Evolutionary conservation across 1,140 invertebrate genomes (phyloP).

Genomic region (Drosophila parvula): DNA sequence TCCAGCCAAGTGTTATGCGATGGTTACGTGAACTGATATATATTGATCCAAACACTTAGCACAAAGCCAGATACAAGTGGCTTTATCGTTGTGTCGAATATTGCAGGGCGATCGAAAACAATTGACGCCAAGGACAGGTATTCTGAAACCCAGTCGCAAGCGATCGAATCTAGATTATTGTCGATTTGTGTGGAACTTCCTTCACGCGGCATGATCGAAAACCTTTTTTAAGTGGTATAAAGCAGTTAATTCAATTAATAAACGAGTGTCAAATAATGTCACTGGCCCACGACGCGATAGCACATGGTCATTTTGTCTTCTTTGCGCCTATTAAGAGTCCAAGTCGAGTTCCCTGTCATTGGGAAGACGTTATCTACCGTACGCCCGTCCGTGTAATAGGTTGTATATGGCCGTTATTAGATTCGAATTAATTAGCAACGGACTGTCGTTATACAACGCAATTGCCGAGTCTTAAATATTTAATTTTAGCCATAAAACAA

Average conservation of each 20-base stretch:
- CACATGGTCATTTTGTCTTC: conserved; percentile 40
- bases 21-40: background rate
- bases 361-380: conserved; percentile 10
- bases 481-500: conserved; percentile 69
- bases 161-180: conserved; percentile 69
- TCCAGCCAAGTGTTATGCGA: background rate
- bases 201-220: conserved; percentile 32
- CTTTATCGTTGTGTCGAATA: conserved; percentile 15
- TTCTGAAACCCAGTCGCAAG: conserved; percentile 36
- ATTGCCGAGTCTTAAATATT: conserved; percentile 54
- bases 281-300: conserved; percentile 32
- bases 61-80: conserved; percentile 29
- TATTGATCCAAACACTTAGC: conserved; percentile 62
- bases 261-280: conserved; percentile 68
- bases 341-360: conserved; percentile 9
- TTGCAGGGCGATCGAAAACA: conserved; percentile 30
- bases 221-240: conserved; percentile 75
- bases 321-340: conserved; percentile 5
- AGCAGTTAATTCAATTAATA: conserved; percentile 79
- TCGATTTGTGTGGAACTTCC: conserved; percentile 36
- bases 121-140: conserved; percentile 45
- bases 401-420: conserved; percentile 20
- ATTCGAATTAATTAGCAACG: conserved; percentile 55
- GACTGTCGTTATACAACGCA: conserved; percentile 38
- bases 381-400: conserved; percentile 1